Evolutionary conservation across 2,113 vertebrate genomes (phyloP), one percentile per base, ranked within the genome.

Genomic region (Corythaeola cristata): DNA sequence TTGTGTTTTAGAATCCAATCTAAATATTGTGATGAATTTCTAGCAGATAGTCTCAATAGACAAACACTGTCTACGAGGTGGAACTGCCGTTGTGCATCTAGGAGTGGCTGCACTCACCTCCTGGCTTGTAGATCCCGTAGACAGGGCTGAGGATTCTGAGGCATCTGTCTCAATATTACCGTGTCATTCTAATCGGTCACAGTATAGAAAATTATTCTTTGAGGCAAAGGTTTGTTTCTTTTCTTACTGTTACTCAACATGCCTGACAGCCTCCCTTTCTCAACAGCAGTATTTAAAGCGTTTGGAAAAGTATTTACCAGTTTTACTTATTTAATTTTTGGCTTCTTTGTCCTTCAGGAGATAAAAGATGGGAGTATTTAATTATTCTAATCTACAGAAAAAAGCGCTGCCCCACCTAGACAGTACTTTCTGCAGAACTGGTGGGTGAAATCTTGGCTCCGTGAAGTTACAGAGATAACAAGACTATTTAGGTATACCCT

Each of bases 1-100:
- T 91, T 95, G 53, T 82, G 49, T 21, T 92, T 93, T 85, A 85
- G 76, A 92, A 89, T 96, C 89, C 94, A 95, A 90, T 82, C 86
- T 93, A 92, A 97, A 96, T 92, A 95, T 87, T 93, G 86, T 93
- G 81, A 94, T 73, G 69, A 87, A 93, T 95, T 96, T 96, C 84
- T 59, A 92, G 88, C 92, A 96, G 96, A 80, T 95, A 88, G 49
- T 60, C 62, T 93, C 84, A 90, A 16, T 26, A 76, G 64, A 74
- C 79, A 84, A 81, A 85, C 28, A 44, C 63, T 8, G 23, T 79
- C 59, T 81, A n/a, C 0, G 22, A 82, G 77, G 82, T 82, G 74
- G 66, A 78, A 53, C 39, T 89, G 58, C 41, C 8, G 2, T 23
- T 73, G 53, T 79, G 71, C 49, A 37, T 58, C 50, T 22, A 22